Evolutionary conservation across 2,888 invertebrate genomes (phyloP), one percentile per base, ranked within the genome.

Genomic region (Dryocosmus kuriphilus): DNA sequence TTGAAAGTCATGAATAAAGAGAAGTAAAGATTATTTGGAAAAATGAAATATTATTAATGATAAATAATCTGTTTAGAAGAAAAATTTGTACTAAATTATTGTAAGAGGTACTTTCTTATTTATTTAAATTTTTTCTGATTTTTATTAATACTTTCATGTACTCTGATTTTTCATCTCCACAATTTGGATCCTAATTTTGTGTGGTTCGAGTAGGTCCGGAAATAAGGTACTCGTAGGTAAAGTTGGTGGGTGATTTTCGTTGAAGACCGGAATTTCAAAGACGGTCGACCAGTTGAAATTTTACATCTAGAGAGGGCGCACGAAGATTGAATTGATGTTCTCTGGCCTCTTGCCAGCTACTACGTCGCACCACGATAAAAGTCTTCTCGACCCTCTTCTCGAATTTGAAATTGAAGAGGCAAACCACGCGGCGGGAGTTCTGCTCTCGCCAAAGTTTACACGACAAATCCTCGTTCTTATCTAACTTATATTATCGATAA

Each of bases 241-340:
- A 67, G 71, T 71, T 71, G 71, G 71, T 76, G 78, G 77, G 79
- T 79, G 77, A 80, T 79, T 80, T 71, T 79, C 76, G 80, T 78
- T 78, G 78, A 75, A 79, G 77, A 74, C 80, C 80, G 82, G 80
- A 81, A 85, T 82, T 84, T 84, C 82, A 83, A 86, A 86, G 86
- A 85, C 85, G 81, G 80, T 75, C 80, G 81, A 82, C 81, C 80
- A 86, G 82, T 83, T 84, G 84, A 87, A 87, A 87, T 87, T 87
- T 86, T 84, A 71, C 71, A 51, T 71, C 83, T 79, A 82, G 82
- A 78, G 82, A 82, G 81, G 51, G 83, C 82, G 82, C 73, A 85
- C 84, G 83, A 86, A 87, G 88, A 90, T 88, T 88, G 87, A 88
- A 89, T 89, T 88, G 87, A 86, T 85, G 86, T 88, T 84, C 84